Evolutionary conservation across 2,888 invertebrate genomes (phyloP).

Genomic region (Mesorhabditis belari): DNA sequence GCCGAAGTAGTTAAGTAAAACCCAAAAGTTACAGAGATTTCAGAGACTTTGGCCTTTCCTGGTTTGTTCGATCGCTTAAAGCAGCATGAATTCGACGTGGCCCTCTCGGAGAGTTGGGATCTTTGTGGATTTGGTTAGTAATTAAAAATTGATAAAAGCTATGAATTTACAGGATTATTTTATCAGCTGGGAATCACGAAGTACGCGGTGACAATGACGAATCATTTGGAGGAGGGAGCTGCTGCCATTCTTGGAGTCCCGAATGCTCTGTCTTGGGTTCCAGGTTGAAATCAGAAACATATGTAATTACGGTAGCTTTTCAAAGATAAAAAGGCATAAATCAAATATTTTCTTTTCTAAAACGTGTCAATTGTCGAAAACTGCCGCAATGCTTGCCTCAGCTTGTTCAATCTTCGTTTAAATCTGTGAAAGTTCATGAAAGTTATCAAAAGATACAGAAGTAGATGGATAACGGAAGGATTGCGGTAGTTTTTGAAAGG

Average conservation of each 20-base stretch:
- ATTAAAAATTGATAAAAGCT: background rate
- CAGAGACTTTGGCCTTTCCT: background rate
- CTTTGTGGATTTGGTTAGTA: background rate
- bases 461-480: too few species aligned
- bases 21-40: background rate
- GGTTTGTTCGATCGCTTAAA: background rate
- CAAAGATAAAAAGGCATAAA: too few species aligned
- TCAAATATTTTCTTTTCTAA: too few species aligned
- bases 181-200: background rate
- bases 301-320: background rate
- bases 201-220: background rate
- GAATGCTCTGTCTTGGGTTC: background rate
- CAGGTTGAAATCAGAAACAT: background rate
- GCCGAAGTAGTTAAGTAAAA: background rate
- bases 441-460: too few species aligned
- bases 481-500: too few species aligned
- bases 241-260: background rate
- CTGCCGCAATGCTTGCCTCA: too few species aligned
- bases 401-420: too few species aligned
- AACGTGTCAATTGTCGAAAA: too few species aligned
- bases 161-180: background rate
- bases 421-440: too few species aligned
- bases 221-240: background rate
- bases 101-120: background rate
- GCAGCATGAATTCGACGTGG: background rate